Base-by-base conservation (phyloP, 30 jellyfish, hydroid and myxozoan genomes). In the Rhopilema esculentum region DNA sequence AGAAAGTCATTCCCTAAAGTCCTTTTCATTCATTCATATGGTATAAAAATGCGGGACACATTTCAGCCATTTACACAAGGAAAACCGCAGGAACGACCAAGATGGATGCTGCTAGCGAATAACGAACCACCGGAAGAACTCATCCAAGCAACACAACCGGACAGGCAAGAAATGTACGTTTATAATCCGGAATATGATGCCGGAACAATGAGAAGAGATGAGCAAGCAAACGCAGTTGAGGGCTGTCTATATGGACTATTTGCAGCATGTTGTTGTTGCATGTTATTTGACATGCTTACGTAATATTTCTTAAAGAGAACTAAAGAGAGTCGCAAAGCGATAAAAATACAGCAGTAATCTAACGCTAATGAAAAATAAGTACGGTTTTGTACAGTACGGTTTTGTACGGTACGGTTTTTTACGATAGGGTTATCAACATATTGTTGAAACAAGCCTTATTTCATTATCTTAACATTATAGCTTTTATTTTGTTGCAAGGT, bases 251-350 rank as follows among this genome's bases (percentile, higher is more conserved):
- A 90, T 73, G 97, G 97, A 1, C 65, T 84, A 30, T 75, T 90
- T 69, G 97, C 97, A 15, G 97, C 97, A 1, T 75, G 92, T 69
- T 90, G 97, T 32, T 90, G 97, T 63, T 81, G 92, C 51, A 72
- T 90, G 90, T 40, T 83, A 21, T 90, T 82, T 27, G 97, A 84
- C 78, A 74, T 82, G 91, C 75, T 83, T 62, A 74, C 89, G 20
- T 89, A 74, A 68, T 8, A 48, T 4, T 7, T 30, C 48, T 40
- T 40, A 12, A 40, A 12, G 12, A 40, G 57, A 12, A 40, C 57
- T 6, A 40, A 6, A n/a, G n/a, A n/a, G 6, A 40, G 57, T 40
- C 57, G 57, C 57, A 6, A 12, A 40, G 57, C 57, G 57, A 40
- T 12, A n/a, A n/a, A n/a, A n/a, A n/a, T n/a, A n/a, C n/a, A n/a